Evolutionary conservation across 2,797 vertebrate species (phyloP), one percentile per base, ranked within the genome.

Genomic region (Helicolenus hilgendorfi): DNA sequence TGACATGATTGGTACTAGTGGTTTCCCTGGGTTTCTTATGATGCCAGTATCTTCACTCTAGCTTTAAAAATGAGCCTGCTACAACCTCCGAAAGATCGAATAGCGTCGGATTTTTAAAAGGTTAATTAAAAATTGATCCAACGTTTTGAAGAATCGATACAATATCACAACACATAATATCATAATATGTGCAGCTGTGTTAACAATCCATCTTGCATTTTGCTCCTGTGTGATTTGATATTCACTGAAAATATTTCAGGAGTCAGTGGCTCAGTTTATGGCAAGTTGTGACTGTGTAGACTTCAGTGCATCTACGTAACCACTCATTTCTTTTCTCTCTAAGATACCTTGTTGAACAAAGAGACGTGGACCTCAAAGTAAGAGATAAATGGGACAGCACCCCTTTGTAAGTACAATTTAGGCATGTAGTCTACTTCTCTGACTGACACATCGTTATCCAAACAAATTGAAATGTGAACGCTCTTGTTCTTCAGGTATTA

Each of bases 311-410:
- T 65, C 22, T 33, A 20, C 65, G 10, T 80, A 69, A 62, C 26
- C 31, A 5, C 33, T 67, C 2, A 5, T 33, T 31, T 69, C 22
- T 49, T 49, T 20, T 86, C 69, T 58, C 67, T 58, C 24, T 4
- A 35, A 99, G 98, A 93, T 98, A 99, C 94, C 97, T 99, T 95
- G 97, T 99, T 93, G 99, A 99, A 84, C 98, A 99, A 95, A 98
- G 98, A 89, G 99, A 99, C 65, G 98, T 99, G 96, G 98, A 99
- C 92, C 97, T 99, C 89, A 99, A 99, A 91, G 98, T 99, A 74
- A 98, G 98, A 92, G 99, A 99, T 95, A 98, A 98, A 87, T 99
- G 99, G 99, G 98, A 99, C 97, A 99, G 98, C 92, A 99, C 98
- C 45, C 99, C 98, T 4, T 89, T 99, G 98, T 99, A 96, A 98